Conservation (phyloP, 2,113 vertebrate genomes). For the Australoheros scitulus region DNA sequence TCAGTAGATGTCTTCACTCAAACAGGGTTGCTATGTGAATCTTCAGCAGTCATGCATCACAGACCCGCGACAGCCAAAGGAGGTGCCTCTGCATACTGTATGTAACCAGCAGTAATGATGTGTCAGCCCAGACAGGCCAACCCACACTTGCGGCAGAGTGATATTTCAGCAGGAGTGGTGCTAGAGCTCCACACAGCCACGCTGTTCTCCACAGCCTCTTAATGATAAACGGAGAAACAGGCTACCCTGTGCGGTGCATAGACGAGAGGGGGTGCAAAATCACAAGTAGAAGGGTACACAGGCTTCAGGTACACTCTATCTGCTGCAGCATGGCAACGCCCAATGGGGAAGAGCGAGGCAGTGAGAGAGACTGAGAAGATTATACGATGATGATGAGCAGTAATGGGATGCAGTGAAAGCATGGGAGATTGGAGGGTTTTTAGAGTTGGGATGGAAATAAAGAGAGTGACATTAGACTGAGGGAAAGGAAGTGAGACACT, state of each 20-base stretch:
- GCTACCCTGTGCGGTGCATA: constrained; percentile 30
- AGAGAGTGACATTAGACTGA: constrained; percentile 5
- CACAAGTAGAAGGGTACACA: constrained; percentile 8
- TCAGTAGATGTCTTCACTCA: background rate
- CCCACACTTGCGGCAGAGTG: constrained; percentile 58
- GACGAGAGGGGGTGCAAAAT: constrained; percentile 6
- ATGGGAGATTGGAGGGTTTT: background rate
- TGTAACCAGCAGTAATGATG: constrained; percentile 39
- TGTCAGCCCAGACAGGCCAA: constrained; percentile 57
- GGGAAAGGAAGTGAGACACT: background rate
- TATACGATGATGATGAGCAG: constrained; percentile 4
- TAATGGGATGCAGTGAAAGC: constrained; percentile 16
- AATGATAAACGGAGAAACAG: constrained; percentile 53
- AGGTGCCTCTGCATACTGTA: constrained; percentile 46
- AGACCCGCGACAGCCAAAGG: constrained; percentile 13
- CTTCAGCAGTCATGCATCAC: background rate
- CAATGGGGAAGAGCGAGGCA: background rate
- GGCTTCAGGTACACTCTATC: constrained; percentile 28
- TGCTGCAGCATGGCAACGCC: constrained; percentile 50
- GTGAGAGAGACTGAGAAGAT: constrained; percentile 5
- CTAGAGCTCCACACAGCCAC: constrained; percentile 24
- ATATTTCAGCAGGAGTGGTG: constrained; percentile 72
- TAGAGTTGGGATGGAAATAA: constrained; percentile 12
- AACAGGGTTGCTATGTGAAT: background rate
- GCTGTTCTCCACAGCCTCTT: constrained; percentile 22